Percentiles rank a stretch among this genome's conserved stretches.
Evolutionary conservation across 2,888 invertebrate genomes (phyloP).

Genomic region (Dastarcus helophoroides): DNA sequence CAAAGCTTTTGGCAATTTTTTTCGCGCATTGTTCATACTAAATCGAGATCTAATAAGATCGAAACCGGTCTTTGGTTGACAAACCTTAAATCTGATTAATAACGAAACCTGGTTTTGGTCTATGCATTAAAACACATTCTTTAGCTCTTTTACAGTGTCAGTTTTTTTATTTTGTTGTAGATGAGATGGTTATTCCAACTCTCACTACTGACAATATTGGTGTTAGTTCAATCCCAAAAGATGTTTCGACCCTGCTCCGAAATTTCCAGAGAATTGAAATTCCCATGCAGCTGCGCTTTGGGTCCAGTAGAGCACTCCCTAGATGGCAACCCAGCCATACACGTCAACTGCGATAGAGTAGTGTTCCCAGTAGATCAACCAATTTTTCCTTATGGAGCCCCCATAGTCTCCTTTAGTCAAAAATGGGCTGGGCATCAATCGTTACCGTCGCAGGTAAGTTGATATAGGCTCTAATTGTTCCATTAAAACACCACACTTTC

Average conservation of each 20-base stretch:
- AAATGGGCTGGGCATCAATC: conserved; percentile 69
- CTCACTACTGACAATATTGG: conserved; percentile 9
- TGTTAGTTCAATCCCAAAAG: conserved; percentile 12
- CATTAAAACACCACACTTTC: too few species aligned
- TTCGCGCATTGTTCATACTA: too few species aligned
- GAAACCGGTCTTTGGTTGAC: too few species aligned
- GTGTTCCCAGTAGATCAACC: conserved; percentile 72
- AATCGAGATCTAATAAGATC: too few species aligned
- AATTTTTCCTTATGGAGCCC: conserved; percentile 64
- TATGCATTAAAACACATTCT: too few species aligned
- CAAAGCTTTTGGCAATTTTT: too few species aligned
- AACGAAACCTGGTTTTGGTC: neutral
- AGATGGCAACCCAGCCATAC: conserved; percentile 42
- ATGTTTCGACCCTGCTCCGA: conserved; percentile 55
- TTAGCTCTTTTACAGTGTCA: too few species aligned
- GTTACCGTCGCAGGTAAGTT: conserved; percentile 52
- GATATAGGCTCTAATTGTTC: too few species aligned
- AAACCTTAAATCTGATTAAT: too few species aligned
- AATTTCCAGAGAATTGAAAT: conserved; percentile 60
- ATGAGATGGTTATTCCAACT: conserved; percentile 16
- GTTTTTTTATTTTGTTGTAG: conserved; percentile 19
- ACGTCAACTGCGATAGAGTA: conserved; percentile 73
- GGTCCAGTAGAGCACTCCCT: conserved; percentile 40
- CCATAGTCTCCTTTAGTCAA: conserved; percentile 70
- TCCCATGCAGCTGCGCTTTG: conserved; percentile 56